Conservation (phyloP, 2,888 invertebrate genomes). For the Drosophila subsilvestris region DNA sequence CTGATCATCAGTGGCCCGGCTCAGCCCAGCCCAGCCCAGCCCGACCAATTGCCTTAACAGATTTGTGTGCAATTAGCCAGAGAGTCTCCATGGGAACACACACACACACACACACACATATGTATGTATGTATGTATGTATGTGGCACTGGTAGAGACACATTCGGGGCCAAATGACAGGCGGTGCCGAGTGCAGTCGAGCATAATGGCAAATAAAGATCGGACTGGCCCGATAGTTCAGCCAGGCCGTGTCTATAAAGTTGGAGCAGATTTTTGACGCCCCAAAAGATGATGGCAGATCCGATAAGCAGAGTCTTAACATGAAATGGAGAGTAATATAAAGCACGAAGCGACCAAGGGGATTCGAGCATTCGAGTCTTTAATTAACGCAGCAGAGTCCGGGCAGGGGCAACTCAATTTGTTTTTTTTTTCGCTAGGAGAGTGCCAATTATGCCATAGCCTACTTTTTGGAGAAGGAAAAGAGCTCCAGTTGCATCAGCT, state of each 20-base stretch:
- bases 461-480: neutral
- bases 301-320: neutral
- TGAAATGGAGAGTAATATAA: constrained; percentile 10
- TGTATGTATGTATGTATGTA: neutral
- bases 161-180: constrained; percentile 42
- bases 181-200: constrained; percentile 57
- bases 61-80: constrained; percentile 76
- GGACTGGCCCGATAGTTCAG: constrained; percentile 41
- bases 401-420: neutral
- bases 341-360: neutral
- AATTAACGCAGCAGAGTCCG: neutral
- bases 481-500: neutral
- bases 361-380: neutral
- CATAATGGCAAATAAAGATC: constrained; percentile 66
- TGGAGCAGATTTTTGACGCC: constrained; percentile 74
- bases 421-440: neutral
- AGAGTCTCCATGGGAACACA: constrained; percentile 60
- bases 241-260: constrained; percentile 52
- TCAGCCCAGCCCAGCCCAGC: neutral
- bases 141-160: constrained; percentile 3
- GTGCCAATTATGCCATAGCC: neutral
- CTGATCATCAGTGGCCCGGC: constrained; percentile 46
- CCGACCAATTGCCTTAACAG: constrained; percentile 71
- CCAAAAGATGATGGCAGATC: constrained; percentile 23
- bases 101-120: neutral